Evolutionary conservation across 2,113 vertebrate species (phyloP), one percentile per base, ranked within the genome.

Genomic region (Gobiocypris rarus): DNA sequence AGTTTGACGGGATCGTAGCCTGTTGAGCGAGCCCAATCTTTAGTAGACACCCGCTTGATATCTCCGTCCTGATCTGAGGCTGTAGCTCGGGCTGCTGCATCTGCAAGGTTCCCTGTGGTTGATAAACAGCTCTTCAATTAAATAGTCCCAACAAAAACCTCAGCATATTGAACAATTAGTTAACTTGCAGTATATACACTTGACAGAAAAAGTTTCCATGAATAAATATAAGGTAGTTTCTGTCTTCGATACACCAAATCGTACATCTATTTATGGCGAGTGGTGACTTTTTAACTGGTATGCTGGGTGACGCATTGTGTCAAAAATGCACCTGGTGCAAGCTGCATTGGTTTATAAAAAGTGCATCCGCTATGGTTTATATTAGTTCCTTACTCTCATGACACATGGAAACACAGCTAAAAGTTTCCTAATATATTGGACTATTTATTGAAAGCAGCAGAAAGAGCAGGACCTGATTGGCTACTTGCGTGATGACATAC

Each of bases 21-120:
- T 2, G 96, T 99, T 85, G 97, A 98, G 63, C 96, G 96, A 67
- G 98, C 97, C 98, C 98, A 99, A 17, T 97, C 95, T 89, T 97
- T 98, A 79, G 98, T 99, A 75, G 97, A 99, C 84, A 99, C 92
- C 4, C 97, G 96, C 87, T 96, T 99, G 90, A 99, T 96, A 86
- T 97, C 97, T 45, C 98, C 97, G 48, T 99, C 97, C 90, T 97
- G 96, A 90, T 96, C 96, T 15, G 97, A 96, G 0, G 97, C 96
- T 56, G 93, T 95, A 78, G 97, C 96, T 81, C 96, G 95, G 61
- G 96, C 96, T 63, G 96, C 97, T 0, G 96, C 95, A 74, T 98
- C 96, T 84, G 94, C 96, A 3, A 95, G 95, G 50, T 99, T 97
- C 98, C 98, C 98, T 99, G 85, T 38, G 58, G 84, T 7, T 9